These are phyloP conservation scores for Musca vetustissima DNA, from an alignment of 1,140 invertebrate genomes.

Conservation along the genomic window DNA sequence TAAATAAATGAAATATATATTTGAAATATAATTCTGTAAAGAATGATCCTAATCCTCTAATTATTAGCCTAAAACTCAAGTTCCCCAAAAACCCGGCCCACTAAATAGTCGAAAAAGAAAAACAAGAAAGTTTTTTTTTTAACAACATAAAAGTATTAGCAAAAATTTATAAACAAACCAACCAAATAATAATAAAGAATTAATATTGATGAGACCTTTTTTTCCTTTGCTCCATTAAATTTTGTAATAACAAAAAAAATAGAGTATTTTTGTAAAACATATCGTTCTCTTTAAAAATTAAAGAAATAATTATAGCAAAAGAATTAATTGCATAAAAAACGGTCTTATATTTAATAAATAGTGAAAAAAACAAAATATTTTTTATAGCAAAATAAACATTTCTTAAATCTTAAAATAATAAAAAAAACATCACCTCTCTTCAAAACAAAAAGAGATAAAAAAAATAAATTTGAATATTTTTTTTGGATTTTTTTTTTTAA, in stretches of 20 bases:
- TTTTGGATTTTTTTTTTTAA: too few relatives aligned
- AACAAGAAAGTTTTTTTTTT: slow-evolving; percentile 5
- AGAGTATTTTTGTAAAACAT: slow-evolving; percentile 24
- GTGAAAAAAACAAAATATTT: not conserved
- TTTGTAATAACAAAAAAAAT: too few relatives aligned
- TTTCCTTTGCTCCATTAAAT: slow-evolving; percentile 4
- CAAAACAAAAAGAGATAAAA: too few relatives aligned
- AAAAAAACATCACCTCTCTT: not conserved
- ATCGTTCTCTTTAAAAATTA: slow-evolving; percentile 18
- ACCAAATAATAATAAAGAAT: not conserved
- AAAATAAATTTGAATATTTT: too few relatives aligned
- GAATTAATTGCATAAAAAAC: slow-evolving; percentile 26
- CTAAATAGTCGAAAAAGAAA: not conserved
- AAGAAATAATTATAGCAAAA: slow-evolving; percentile 25
- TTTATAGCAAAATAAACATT: slow-evolving; percentile 2
- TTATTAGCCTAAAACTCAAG: too few relatives aligned
- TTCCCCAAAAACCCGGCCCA: too few relatives aligned
- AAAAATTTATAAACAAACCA: not conserved
- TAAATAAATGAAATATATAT: not conserved
- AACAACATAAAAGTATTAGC: slow-evolving; percentile 14
- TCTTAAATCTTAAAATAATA: slow-evolving; percentile 1
- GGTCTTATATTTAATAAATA: slow-evolving; percentile 15
- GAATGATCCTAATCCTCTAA: too few relatives aligned
- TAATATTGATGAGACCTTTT: slow-evolving; percentile 6
- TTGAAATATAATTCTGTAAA: not conserved